Base-by-base conservation (phyloP, 2,113 vertebrate genomes). In the Edolisoma coerulescens region DNA sequence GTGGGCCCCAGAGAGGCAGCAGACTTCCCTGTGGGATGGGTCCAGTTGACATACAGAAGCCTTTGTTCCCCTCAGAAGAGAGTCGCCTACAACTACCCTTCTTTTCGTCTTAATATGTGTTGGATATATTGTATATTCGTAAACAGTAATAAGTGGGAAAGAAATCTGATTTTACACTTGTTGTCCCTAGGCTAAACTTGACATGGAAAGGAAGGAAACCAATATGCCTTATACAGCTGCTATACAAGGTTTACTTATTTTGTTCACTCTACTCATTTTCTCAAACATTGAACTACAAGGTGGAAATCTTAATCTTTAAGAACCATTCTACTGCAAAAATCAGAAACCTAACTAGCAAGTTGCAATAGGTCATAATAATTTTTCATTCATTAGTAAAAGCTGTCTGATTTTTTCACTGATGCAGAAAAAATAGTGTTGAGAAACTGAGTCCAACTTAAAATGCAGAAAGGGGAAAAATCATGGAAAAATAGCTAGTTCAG, bases 61-160 rank as follows among this genome's bases (percentile, higher is more conserved):
- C 11, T 42, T 49, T 0, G 0, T 22, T 68, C 32, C 14, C 11
- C 15, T 76, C 39, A 32, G 44, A 52, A 32, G 9, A 57, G 16
- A 35, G 35, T 35, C 10, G 42, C 32, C 20, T 50, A 27, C 26
- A 50, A 18, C 26, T 27, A 52, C 53, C 11, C 18, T 21, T 42
- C 30, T 67, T 35, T 67, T 35, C 44, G 37, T 50, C 21, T 52
- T 37, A 59, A 37, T 18, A 21, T 7, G 59, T 50, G 10, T 32
- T 8, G 4, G 11, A 12, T 37, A 50, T 44, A 26, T 35, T 67
- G 9, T 24, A 21, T 64, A 91, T 65, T 77, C 44, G 18, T 50
- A 82, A 95, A 87, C 14, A 88, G 45, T 63, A 78, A 30, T 56
- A 89, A 89, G 30, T 13, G 52, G 52, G 19, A 92, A 77, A 70